Evolutionary conservation across 1,140 invertebrate genomes (phyloP), one percentile per base, ranked within the genome.

Genomic region (Solenopsis invicta): DNA sequence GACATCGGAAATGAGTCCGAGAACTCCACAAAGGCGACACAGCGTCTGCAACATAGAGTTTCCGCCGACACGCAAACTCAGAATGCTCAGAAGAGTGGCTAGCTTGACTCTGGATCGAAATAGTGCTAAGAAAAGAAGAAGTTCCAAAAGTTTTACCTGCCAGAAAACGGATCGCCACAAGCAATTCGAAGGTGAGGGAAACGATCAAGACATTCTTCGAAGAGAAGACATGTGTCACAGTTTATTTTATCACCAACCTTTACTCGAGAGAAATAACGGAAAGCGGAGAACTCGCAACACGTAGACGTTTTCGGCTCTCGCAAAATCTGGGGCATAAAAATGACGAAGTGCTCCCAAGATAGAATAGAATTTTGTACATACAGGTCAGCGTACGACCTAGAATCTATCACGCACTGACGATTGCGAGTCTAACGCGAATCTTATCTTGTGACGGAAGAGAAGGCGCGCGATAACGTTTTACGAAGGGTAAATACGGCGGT

Each of bases 111-210:
- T 98, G 81, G 97, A 98, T 87, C 96, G 96, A 89, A 96, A 96
- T 48, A 96, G 96, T 8, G 89, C 96, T 1, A 84, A 84, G 80
- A 84, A 75, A 21, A 81, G 18, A 50, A 69, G 34, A 37, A 34
- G 10, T 45, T 48, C 18, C 3, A 75, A 50, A 45, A 75, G 9
- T 18, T 12, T 84, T 24, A 13, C 21, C 12, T 21, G 8, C 10
- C 69, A 61, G 13, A 84, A 61, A n/a, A 75, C 56, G 29, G 45
- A 97, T 93, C 96, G 97, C 59, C 98, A 97, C 93, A 97, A 98
- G 95, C 98, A 98, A 95, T 98, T 98, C 95, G 98, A 98, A 97
- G 98, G 98, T 98, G 96, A 96, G 94, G 92, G 56, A 18, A 29
- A 12, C 9, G 10, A 59, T 64, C 9, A 12, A 37, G 21, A 61